Base-by-base conservation (phyloP, 2,888 invertebrate species). In the Ceramica pisi region DNA sequence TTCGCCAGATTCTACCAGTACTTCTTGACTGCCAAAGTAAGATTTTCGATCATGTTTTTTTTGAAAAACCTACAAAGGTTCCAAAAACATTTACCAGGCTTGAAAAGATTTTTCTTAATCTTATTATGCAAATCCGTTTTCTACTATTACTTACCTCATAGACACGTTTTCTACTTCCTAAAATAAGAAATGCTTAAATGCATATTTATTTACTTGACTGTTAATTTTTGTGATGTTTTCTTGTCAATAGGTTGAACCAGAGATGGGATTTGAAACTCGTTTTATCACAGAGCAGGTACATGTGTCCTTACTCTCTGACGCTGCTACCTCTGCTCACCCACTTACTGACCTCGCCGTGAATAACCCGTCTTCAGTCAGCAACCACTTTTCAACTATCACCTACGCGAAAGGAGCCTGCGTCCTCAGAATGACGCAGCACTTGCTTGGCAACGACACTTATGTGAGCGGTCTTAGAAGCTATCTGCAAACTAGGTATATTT, bases 1-100 rank as follows among this genome's bases (percentile, higher is more conserved):
- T 98, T 98, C 75, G 98, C 97, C 0, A 95, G 97, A 83, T 98
- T 96, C 89, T 97, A 98, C 86, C 97, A 98, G 89, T 98, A 97
- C 89, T 96, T 96, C 69, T 95, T 96, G 10, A 96, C 97, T 9
- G 94, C 95, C 0, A 79, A 88, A 87, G 97, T 97, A 91, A 89
- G 87, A 72, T 61, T 46, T 51, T 3, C 0, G 31, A 5, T 31
- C 6, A 8, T 44, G 7, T 6, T 26, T 0, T 7, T 21, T 57
- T 19, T 4, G 8, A 26, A 23, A 21, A 55, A 38, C 10, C 1
- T 19, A 50, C 1, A 6, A 21, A 31, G 9, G 14, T 2, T 4
- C 6, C 0, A 10, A 2, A 46, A 38, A 46, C 1, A n/a, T n/a
- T 12, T 38, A 4, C 16, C 4, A 1, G 8, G 12, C 16, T 38